These are phyloP conservation scores for Phocoena phocoena DNA, from an alignment of 2,113 vertebrate genomes.

Conservation along the genomic window DNA sequence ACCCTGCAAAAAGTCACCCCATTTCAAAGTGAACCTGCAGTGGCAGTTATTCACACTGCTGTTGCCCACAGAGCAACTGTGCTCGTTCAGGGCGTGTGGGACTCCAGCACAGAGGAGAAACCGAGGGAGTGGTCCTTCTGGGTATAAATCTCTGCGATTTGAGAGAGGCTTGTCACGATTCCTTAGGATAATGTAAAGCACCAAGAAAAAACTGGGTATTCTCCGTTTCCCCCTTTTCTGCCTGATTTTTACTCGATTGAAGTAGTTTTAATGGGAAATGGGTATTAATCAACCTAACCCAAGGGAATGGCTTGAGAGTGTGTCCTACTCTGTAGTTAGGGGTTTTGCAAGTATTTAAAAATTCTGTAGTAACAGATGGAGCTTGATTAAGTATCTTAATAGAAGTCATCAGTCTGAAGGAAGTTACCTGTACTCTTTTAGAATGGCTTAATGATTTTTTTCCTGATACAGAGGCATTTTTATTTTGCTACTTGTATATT, in stretches of 20 bases:
- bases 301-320: neutral
- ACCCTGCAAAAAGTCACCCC: neutral
- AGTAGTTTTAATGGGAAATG: constrained; percentile 39
- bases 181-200: neutral
- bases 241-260: neutral
- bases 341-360: neutral
- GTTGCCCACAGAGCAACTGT: neutral
- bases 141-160: neutral
- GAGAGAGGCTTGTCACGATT: neutral
- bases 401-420: neutral
- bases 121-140: neutral
- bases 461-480: neutral
- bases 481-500: neutral
- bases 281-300: neutral
- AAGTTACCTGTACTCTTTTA: neutral
- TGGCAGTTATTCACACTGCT: neutral
- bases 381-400: neutral
- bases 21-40: neutral
- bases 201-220: neutral
- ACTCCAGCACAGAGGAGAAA: neutral
- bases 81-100: neutral
- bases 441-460: neutral
- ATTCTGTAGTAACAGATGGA: neutral
- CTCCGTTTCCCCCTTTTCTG: neutral
- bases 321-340: neutral